Base-by-base conservation (phyloP, 2,888 invertebrate species). In the Cosmorhoe ocellata region DNA sequence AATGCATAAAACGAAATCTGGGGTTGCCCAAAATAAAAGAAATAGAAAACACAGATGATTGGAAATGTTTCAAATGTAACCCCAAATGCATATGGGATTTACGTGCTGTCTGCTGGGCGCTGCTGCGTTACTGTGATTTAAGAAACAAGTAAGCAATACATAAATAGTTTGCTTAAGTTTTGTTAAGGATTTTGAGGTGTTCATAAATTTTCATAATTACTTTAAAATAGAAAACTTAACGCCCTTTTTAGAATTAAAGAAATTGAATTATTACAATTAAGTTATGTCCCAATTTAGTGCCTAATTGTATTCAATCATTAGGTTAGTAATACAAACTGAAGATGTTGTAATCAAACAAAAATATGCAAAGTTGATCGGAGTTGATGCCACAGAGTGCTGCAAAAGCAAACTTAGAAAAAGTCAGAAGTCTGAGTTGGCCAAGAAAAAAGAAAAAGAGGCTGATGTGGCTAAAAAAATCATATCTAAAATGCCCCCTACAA, bases 41-140 rank as follows among this genome's bases (percentile, higher is more conserved):
- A 72, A 95, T 96, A 61, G 94, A 94, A 71, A 93, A 92, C 49
- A 93, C 93, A 60, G 95, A 96, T 74, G 94, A 94, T 67, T 96
- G 96, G 96, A 92, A 93, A 69, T 96, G 96, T 78, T 95, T 95
- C 65, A 93, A 93, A 37, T 96, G 96, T 71, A 92, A 93, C 63
- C 91, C 94, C 0, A 91, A 86, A 51, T 93, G 93, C 67, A 74
- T 95, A 24, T 93, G 92, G 85, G 91, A 92, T 18, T 75, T 93
- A 11, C 90, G 95, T 26, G 93, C 94, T n/a, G 81, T 92, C 26
- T 94, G 94, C 68, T 93, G 94, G 92, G 95, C 95, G 30, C 84
- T 95, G 6, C 84, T 93, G 56, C 93, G 94, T 51, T 95, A 93
- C 72, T 93, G 93, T 58, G 91, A 92, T 60, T 82, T 92, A 34